Base-by-base conservation (phyloP, 2,888 invertebrate species). In the Andrena marginata region DNA sequence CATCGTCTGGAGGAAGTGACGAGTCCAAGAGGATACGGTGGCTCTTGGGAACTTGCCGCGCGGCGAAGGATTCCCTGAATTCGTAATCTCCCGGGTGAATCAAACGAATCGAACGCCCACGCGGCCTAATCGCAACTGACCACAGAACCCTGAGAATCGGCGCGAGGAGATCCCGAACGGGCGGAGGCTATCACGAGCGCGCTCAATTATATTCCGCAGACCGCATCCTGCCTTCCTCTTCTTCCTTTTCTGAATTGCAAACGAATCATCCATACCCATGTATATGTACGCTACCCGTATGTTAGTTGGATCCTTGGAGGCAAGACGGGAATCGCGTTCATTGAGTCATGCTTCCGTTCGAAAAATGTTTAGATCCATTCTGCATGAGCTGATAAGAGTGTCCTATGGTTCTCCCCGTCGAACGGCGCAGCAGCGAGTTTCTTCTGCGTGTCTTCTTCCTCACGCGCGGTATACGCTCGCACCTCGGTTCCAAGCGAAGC, bases 181-280 rank as follows among this genome's bases (percentile, higher is more conserved):
- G 31, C 60, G 49, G 72, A 88, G 89, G 89, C 90, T 87, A 76
- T 89, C 90, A 90, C 88, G 82, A 82, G 64, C 75, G 16, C 49
- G 48, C 7, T 64, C 84, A 86, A 85, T 84, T 84, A 82, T 87
- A 87, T 80, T 80, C 59, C 31, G 20, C 56, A 70, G 69, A 85
- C 89, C 86, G 72, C 85, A 85, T 88, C 85, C 87, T 90, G 74
- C 23, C 23, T 23, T 23, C 23, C 23, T 23, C 49, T 62, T 20
- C 49, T 54, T 59, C 64, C 31, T 51, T 68, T 64, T 54, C 49
- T 67, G n/a, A 56, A 33, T 56, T 56, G 16, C 35, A 4, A 35
- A 33, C 7, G 69, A 10, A 31, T 20, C 56, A 56, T 59, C 48
- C 59, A 13, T 42, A 35, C 48, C 59, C 3, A 29, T 59, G 42